Evolutionary conservation across 2,113 vertebrate species (phyloP), one percentile per base, ranked within the genome.

Genomic region (Zapus hudsonius): DNA sequence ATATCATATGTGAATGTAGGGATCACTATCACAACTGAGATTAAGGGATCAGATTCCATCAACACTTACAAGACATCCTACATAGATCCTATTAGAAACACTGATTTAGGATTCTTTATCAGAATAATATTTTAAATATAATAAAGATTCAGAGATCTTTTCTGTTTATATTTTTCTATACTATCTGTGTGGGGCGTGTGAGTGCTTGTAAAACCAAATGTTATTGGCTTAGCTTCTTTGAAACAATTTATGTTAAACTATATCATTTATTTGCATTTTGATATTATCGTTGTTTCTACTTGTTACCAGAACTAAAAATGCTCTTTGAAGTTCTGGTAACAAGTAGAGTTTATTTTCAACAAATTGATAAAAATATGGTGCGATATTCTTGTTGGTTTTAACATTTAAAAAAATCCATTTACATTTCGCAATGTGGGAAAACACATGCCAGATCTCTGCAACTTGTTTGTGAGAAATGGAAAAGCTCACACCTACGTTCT

Each of bases 391-490:
- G 36, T 90, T 92, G 22, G 80, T 82, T 92, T 91, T 84, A 84
- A 70, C 29, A 73, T 80, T 63, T 78, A 87, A 40, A 87, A 80
- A 64, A 47, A 19, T 2, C 19, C 16, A 70, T 84, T 91, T 91
- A 72, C 11, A 74, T 93, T 84, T 89, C 87, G 1, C 66, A 87
- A 4, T 89, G 84, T 91, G 69, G 80, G 76, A 94, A 93, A 94
- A 91, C 89, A 95, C 57, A 87, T 79, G 67, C 16, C 33, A 19
- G 52, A 70, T 89, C 59, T 91, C 67, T 78, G 81, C 29, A 47
- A 75, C 55, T 96, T 94, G 66, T 89, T 94, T 94, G 89, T 89
- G 73, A 90, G 70, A 94, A 92, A 90, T 76, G 27, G 75, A 63
- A 91, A 84, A 89, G 13, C 40, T 91, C 69, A 76, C 64, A 87